Base-by-base conservation (phyloP, 2,113 vertebrate species). In the Oncorhynchus gorbuscha region DNA sequence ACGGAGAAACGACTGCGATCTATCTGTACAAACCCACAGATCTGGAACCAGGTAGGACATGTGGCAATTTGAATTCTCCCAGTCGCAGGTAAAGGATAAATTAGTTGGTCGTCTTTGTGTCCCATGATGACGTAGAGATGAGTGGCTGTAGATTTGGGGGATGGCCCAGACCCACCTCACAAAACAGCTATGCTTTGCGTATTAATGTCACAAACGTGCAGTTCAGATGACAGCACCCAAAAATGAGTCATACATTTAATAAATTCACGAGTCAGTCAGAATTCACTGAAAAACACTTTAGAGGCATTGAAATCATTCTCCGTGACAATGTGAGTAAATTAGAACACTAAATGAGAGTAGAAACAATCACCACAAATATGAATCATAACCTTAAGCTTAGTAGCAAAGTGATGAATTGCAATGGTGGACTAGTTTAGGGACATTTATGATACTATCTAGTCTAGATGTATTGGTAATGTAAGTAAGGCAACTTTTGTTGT, bases 11-110 rank as follows among this genome's bases (percentile, higher is more conserved):
- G 22, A 70, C 2, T 39, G 22, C 74, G 74, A 81, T 81, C 72
- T 74, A 75, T 78, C 72, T 76, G 77, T 79, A 83, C 74, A 59
- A 45, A 83, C 74, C 49, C 26, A 81, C 26, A 71, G 74, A 65
- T 76, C 72, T 59, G 75, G 71, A 81, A 78, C 76, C 48, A 66
- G 82, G 72, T 68, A 61, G 76, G 75, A 71, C 82, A 66, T 73
- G 68, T 69, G 75, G 74, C 72, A 14, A 77, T 84, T 87, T 87
- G 78, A 83, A 84, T 79, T 78, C 73, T 72, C 80, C 30, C 64
- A 18, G 51, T 55, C 16, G 4, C 51, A 55, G 51, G 51, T 18
- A 55, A 18, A 3, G 16, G 51, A 16, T 16, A 71, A 72, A 61
- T 70, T 3, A 49, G 73, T 74, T 66, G 51, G 12, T 55, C 51